Base-by-base conservation (phyloP, 2,888 invertebrate genomes). In the Carcina quercana region DNA sequence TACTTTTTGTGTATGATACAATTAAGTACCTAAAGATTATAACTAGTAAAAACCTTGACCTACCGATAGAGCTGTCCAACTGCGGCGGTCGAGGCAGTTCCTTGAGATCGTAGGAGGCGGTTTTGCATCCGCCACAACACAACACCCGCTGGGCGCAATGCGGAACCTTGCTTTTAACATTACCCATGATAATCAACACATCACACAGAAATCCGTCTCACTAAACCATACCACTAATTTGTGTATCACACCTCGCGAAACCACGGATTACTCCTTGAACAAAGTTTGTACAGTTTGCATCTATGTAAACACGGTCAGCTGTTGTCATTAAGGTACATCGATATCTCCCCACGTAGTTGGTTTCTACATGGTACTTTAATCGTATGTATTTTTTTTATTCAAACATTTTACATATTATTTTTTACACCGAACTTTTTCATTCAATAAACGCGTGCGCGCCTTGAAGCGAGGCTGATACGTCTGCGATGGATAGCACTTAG, bases 11-110 rank as follows among this genome's bases (percentile, higher is more conserved):
- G 17, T 5, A 17, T 17, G 17, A 17, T 17, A 17, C 7, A 17
- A 17, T 17, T 17, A 17, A 17, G 17, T 5, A 17, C 17, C 17
- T 17, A 17, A 5, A 17, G n/a, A n/a, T 5, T 17, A 7, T 17
- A 17, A 17, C 17, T 17, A 17, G 7, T 17, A 7, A 5, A 17
- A 12, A 21, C 59, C 55, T 56, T 59, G 57, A 68, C 73, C 55
- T 70, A 78, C 75, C 69, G 40, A 55, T 62, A n/a, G 69, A 61
- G 29, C 40, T 40, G 34, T 65, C 67, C 43, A 68, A 50, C 30
- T 50, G 55, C 4, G 74, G 79, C 17, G 80, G 82, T 34, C 76
- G 59, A 13, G 82, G 82, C 33, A 82, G 40, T 34, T 74, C 75
- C 46, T 59, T 70, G 13, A 79, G 53, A 44, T 80, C 79, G 30